Conservation (phyloP, 2,888 invertebrate genomes). For the Brassicogethes aeneus region DNA sequence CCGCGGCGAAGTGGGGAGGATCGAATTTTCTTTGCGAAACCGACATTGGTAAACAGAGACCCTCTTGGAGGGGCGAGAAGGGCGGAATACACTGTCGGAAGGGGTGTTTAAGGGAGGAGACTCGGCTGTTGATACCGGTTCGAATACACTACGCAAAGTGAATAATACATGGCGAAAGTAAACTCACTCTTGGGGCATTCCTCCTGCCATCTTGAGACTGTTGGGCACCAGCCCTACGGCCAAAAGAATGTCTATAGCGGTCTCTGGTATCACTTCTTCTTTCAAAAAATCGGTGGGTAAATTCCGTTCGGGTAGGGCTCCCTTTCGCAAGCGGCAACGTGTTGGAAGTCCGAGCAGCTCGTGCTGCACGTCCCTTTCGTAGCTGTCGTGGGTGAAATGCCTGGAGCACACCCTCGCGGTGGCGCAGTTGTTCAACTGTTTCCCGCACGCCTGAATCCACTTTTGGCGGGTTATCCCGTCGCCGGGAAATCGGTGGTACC, state of each 20-base stretch:
- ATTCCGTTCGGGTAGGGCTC: slow-evolving; percentile 41
- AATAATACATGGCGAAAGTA: no score
- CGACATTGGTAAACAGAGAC: slow-evolving; percentile 1
- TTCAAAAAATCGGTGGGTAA: slow-evolving; percentile 27
- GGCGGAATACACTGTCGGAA: no score
- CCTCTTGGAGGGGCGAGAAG: no score
- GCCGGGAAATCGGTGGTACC: slow-evolving; percentile 51
- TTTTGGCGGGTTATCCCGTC: slow-evolving; percentile 44
- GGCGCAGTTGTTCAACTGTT: slow-evolving; percentile 45
- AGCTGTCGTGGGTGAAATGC: slow-evolving; percentile 44
- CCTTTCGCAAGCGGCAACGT: slow-evolving; percentile 44
- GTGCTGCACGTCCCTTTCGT: slow-evolving; percentile 49
- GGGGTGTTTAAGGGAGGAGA: no score
- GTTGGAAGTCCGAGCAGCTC: slow-evolving; percentile 46
- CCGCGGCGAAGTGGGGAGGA: not conserved
- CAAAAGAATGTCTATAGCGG: slow-evolving; percentile 44
- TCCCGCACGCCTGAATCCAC: slow-evolving; percentile 48
- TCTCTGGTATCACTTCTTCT: slow-evolving; percentile 26
- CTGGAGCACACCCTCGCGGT: slow-evolving; percentile 49
- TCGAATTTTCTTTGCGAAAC: slow-evolving; percentile 3
- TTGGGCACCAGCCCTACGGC: slow-evolving; percentile 47
- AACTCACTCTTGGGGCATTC: slow-evolving; percentile 41
- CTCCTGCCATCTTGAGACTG: slow-evolving; percentile 27
- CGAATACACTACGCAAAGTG: no score
- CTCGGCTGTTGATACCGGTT: no score